Evolutionary conservation across 2,888 invertebrate genomes (phyloP), one percentile per base, ranked within the genome.

Genomic region (Rhodophaea formosa): DNA sequence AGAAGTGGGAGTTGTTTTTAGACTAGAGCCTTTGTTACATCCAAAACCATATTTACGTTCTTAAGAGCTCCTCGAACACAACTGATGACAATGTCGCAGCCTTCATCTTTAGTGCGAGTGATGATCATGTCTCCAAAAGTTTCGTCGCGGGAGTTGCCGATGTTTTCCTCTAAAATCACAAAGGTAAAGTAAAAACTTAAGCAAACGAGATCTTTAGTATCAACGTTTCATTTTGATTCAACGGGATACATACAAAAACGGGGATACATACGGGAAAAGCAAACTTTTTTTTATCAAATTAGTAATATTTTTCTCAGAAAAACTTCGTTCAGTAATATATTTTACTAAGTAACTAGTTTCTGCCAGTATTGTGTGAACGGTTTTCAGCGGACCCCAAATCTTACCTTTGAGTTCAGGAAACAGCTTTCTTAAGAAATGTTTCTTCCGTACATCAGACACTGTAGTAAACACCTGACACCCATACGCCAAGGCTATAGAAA

Each of bases 371-470:
- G n/a, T n/a, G n/a, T n/a, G n/a, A n/a, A n/a, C n/a, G n/a, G n/a
- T n/a, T n/a, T n/a, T n/a, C n/a, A n/a, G n/a, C n/a, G n/a, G n/a
- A n/a, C n/a, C n/a, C n/a, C 3, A 23, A 23, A 23, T 23, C 23
- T 5, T 5, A 84, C 85, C 83, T 73, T 72, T 71, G 7, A 85
- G 61, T 23, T 72, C 59, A 0, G 86, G 84, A 62, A 84, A 88
- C 7, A 87, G 16, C 61, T 75, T 77, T 14, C 62, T 63, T 14
- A 89, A 63, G 59, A 86, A 85, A 0, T 59, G 66, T 61, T 88
- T 89, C 67, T 88, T 88, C 8, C 62, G 62, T 0, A 65, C 30
- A 30, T 83, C 78, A 52, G 81, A 76, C 16, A 89, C 86, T 0
- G 86, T 85, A 0, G 82, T 70, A 54, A 82, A 85, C 0, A 86